A percentile compares a stretch with the other conserved stretches of the same genome.
phyloP scores from a whole-genome alignment of 1,140 invertebrate species.

The Macrosteles quadrilineatus region DNA sequence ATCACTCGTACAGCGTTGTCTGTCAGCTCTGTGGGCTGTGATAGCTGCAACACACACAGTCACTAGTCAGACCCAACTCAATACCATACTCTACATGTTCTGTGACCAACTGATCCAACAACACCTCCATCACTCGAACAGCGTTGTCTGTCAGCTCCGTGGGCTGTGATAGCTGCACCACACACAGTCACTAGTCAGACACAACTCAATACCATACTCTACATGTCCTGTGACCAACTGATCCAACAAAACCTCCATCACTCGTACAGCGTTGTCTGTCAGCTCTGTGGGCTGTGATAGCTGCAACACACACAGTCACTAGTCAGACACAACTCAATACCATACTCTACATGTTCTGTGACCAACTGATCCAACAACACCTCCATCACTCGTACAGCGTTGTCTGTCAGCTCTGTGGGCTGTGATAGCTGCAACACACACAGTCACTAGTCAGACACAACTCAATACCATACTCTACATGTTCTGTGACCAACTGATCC shows the following conservation, averaged over 20 bases:
- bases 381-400: constrained; percentile 85
- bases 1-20: constrained; percentile 82
- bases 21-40: constrained; percentile 75
- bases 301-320: no score
- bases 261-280: constrained; percentile 75
- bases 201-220: constrained; percentile 94
- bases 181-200: no score
- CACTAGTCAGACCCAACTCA: constrained; percentile 91
- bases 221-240: constrained; percentile 90
- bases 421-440: constrained; percentile 80
- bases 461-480: constrained; percentile 96
- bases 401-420: constrained; percentile 72
- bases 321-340: constrained; percentile 88
- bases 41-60: no score
- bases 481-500: constrained; percentile 85
- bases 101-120: constrained; percentile 82
- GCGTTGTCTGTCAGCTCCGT: constrained; percentile 80
- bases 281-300: constrained; percentile 81
- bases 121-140: constrained; percentile 80
- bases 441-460: no score
- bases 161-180: constrained; percentile 81
- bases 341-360: constrained; percentile 94
- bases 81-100: constrained; percentile 97
- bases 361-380: constrained; percentile 84
- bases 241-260: constrained; percentile 86